Conservation (phyloP, 2,888 invertebrate species). For the Pedicia rivosa region DNA sequence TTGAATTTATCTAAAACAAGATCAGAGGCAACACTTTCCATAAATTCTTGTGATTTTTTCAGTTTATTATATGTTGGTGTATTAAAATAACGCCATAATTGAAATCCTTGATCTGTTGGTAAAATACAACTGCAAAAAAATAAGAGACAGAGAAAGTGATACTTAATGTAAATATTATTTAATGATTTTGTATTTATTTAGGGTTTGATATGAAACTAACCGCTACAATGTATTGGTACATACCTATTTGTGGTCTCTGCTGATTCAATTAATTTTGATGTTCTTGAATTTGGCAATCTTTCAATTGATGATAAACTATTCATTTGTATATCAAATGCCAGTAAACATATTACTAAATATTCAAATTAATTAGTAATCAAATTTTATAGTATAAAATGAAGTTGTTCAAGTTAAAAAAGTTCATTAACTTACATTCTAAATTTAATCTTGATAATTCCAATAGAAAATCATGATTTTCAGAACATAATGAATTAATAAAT, state of each 20-base stretch:
- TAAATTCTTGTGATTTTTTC: constrained; percentile 46
- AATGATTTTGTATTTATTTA: no score
- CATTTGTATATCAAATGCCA: constrained; percentile 54
- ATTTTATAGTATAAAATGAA: no score
- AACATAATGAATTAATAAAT: constrained; percentile 35
- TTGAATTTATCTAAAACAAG: constrained; percentile 37
- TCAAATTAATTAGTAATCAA: constrained; percentile 4
- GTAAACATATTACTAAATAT: constrained; percentile 52
- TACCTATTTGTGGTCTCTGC: constrained; percentile 58
- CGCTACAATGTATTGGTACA: no score
- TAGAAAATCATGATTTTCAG: constrained; percentile 40
- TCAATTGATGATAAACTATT: constrained; percentile 47
- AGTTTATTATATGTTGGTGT: constrained; percentile 59
- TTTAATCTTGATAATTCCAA: constrained; percentile 53
- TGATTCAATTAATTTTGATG: constrained; percentile 51
- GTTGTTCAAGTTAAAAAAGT: constrained; percentile 5
- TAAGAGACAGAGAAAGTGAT: no score
- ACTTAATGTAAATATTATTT: constrained; percentile 25
- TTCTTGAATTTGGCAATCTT: constrained; percentile 39
- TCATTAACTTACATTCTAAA: constrained; percentile 50
- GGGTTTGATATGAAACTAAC: no score
- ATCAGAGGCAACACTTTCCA: constrained; percentile 58
- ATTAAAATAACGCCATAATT: constrained; percentile 47
- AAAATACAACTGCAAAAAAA: constrained; percentile 17
- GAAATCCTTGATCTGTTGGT: constrained; percentile 29